phyloP scores from a whole-genome alignment of 2,113 vertebrate species.

The Laterallus jamaicensis region DNA sequence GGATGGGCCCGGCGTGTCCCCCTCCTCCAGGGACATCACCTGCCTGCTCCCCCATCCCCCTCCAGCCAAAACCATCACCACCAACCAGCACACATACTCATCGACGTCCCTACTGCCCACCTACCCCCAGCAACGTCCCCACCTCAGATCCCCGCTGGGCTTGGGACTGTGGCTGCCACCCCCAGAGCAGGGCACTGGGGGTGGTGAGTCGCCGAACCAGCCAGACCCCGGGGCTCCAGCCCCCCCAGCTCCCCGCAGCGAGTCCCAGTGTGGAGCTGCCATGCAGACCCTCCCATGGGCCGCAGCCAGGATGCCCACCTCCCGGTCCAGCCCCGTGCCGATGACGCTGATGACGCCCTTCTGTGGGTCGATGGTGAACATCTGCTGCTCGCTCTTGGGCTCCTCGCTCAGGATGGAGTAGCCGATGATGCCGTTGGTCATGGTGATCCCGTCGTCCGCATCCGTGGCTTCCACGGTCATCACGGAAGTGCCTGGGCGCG shows the following conservation, averaged over 20 bases:
- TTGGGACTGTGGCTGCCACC: background rate
- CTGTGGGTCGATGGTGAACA: conserved; percentile 81
- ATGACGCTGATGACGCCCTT: conserved; percentile 81
- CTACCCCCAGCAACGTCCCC: background rate
- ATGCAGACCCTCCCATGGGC: fast-evolving
- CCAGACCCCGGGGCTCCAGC: fast-evolving
- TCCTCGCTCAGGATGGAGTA: conserved; percentile 82
- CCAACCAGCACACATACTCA: background rate
- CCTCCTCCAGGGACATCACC: fast-evolving
- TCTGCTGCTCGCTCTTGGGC: background rate
- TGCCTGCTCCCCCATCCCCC: background rate
- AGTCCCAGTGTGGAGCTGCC: fast-evolving
- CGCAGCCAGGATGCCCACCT: conserved; percentile 58
- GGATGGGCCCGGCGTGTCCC: fast-evolving
- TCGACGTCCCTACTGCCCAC: fast-evolving
- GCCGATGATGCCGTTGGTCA: conserved; percentile 75
- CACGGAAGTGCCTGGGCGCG: conserved; percentile 74
- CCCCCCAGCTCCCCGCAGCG: background rate
- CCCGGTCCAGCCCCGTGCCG: conserved; percentile 79
- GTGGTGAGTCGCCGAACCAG: fast-evolving
- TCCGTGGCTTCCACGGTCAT: conserved; percentile 83
- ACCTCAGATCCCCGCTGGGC: background rate
- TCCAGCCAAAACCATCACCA: fast-evolving
- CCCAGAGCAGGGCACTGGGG: background rate
- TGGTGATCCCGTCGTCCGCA: conserved; percentile 54